Evolutionary conservation across 1,140 invertebrate species (phyloP), one percentile per base, ranked within the genome.

Genomic region (Calephelis virginiensis): DNA sequence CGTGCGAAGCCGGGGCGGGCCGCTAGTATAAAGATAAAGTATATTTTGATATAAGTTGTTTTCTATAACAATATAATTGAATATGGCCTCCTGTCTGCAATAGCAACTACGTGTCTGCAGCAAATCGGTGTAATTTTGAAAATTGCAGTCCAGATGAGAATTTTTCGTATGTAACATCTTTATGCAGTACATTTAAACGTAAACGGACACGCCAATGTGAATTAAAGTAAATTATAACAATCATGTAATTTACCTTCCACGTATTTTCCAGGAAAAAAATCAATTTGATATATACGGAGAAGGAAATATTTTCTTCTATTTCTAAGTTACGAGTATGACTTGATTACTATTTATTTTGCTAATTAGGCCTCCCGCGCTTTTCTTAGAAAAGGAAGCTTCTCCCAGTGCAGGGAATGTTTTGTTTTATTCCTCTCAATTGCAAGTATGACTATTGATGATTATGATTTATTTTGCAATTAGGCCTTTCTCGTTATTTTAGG

Each of bases 151-250:
- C 17, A 17, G 13, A 17, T 17, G 49, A 53, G 49, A 53, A 9
- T 50, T 28, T 53, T 53, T 53, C 14, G 14, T 56, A 56, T 38
- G 28, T 37, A 56, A 56, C 53, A 56, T 28, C 17, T 28, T 56
- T 28, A 56, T 56, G 10, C 37, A 37, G 28, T 56, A 37, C 17
- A 56, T 56, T 56, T 56, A 56, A 56, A 56, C 2, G 28, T 14
- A 14, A 37, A 56, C 53, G 53, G 37, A 56, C 53, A 56, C 53
- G 53, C 53, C 17, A 56, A 38, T 17, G 28, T 17, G 9, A 12
- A 56, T 56, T 12, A 56, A 38, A 56, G 53, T 56, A 28, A 56
- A 56, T 56, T 56, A 56, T 28, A 56, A 28, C 28, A 56, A 28
- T 56, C 17, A 37, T 5, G 11, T 12, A 38, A 56, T 10, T n/a